Percentiles rank a stretch among this genome's conserved stretches.
These are phyloP conservation scores for Pteropus rufus DNA, from an alignment of 2,797 vertebrate species.

Conservation along the genomic window DNA sequence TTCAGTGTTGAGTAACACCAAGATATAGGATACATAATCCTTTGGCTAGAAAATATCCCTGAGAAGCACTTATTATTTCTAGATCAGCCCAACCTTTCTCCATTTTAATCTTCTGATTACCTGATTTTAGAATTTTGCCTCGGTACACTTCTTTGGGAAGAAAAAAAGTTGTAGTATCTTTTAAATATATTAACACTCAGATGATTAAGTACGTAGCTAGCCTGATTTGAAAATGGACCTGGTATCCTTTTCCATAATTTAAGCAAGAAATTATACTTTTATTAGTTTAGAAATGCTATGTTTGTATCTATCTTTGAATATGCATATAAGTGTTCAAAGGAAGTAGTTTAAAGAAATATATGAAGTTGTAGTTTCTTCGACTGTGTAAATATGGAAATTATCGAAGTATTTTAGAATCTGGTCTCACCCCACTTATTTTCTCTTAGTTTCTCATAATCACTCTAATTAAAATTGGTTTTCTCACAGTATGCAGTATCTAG, in stretches of 20 bases:
- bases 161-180: slow-evolving; percentile 32
- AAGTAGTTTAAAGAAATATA: slow-evolving; percentile 17
- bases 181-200: slow-evolving; percentile 38
- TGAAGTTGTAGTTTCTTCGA: neutral
- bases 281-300: slow-evolving; percentile 13
- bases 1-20: neutral
- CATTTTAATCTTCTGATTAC: slow-evolving; percentile 64
- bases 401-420: neutral
- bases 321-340: neutral
- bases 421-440: neutral
- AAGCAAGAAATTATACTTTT: slow-evolving; percentile 47
- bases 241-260: slow-evolving; percentile 1
- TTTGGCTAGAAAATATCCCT: slow-evolving; percentile 55
- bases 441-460: neutral
- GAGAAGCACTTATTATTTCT: slow-evolving; percentile 48
- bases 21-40: slow-evolving; percentile 28
- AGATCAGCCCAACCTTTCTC: slow-evolving; percentile 17
- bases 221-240: neutral
- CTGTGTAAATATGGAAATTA: slow-evolving; percentile 28
- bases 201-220: neutral
- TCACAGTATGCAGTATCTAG: neutral
- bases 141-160: slow-evolving; percentile 20
- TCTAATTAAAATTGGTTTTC: neutral
- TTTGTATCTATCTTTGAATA: slow-evolving; percentile 28
- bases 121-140: slow-evolving; percentile 25